A percentile compares a stretch with the other conserved stretches of the same genome.
Conservation (phyloP, 2,113 vertebrate species). For the Pelecanoides urinatrix region DNA sequence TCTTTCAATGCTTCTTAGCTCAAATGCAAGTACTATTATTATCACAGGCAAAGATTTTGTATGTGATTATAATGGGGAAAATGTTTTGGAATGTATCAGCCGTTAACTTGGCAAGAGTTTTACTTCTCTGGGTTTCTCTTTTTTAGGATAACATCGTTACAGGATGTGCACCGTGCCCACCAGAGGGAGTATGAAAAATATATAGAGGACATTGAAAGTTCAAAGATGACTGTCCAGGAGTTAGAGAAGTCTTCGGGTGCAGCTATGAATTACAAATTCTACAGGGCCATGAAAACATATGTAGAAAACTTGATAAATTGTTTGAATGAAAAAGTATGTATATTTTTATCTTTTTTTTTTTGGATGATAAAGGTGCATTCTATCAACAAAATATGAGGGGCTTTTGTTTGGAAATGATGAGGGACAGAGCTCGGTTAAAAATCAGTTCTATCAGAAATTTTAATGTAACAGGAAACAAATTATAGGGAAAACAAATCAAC, state of each 20-base stretch:
- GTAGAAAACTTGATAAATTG: slow-evolving; percentile 88
- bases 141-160: slow-evolving; percentile 79
- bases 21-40: not conserved
- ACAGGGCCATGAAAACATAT: slow-evolving; percentile 83
- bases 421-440: not conserved
- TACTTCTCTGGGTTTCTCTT: not conserved
- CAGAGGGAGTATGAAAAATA: slow-evolving; percentile 85
- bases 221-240: slow-evolving; percentile 73
- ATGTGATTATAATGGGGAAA: not conserved
- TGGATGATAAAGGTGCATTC: not conserved
- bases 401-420: not conserved
- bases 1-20: not conserved
- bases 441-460: not conserved
- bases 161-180: slow-evolving; percentile 84
- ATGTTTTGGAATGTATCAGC: not conserved
- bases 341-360: not conserved
- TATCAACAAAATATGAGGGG: not conserved
- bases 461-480: not conserved
- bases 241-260: slow-evolving; percentile 77
- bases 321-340: slow-evolving; percentile 87
- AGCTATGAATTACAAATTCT: slow-evolving; percentile 83
- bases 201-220: slow-evolving; percentile 75
- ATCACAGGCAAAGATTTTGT: not conserved
- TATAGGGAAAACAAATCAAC: not conserved
- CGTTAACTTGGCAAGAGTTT: not conserved